Evolutionary conservation across 1,140 invertebrate genomes (phyloP).

Genomic region (Listronotus bonariensis): DNA sequence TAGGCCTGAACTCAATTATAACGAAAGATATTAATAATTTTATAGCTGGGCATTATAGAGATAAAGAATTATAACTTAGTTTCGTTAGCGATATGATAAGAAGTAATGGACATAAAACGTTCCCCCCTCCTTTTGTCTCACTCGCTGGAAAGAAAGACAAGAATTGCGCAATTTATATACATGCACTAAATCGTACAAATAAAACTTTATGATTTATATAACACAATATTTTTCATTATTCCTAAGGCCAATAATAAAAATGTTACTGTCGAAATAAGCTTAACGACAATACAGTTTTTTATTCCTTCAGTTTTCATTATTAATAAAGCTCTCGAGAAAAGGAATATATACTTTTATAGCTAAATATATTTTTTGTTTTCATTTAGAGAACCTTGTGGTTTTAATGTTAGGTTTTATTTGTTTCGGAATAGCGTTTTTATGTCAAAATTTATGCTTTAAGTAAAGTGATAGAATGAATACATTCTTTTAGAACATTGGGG

Average conservation of each 20-base stretch:
- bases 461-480: conserved; percentile 19
- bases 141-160: conserved; percentile 11
- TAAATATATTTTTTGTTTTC: conserved; percentile 14
- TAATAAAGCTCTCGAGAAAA: conserved; percentile 39
- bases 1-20: conserved; percentile 49
- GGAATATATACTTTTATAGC: conserved; percentile 6
- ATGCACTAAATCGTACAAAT: conserved; percentile 34
- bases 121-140: conserved; percentile 34
- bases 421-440: conserved; percentile 7
- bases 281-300: conserved; percentile 39
- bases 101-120: conserved; percentile 26
- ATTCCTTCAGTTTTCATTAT: conserved; percentile 45
- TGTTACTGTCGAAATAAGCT: conserved; percentile 38
- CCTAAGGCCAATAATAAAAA: conserved; percentile 41
- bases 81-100: conserved; percentile 39
- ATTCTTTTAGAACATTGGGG: background rate
- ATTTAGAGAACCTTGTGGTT: conserved; percentile 9
- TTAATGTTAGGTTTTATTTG: conserved; percentile 19
- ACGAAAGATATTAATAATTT: conserved; percentile 53
- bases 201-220: conserved; percentile 44
- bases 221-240: conserved; percentile 41
- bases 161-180: conserved; percentile 43
- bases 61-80: conserved; percentile 54
- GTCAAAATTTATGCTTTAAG: conserved; percentile 11
- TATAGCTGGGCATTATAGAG: conserved; percentile 47